Percentiles rank a stretch among this genome's conserved stretches.
These are phyloP conservation scores for Sarcophaga subvicina DNA, from an alignment of 2,888 invertebrate genomes.

Conservation along the genomic window DNA sequence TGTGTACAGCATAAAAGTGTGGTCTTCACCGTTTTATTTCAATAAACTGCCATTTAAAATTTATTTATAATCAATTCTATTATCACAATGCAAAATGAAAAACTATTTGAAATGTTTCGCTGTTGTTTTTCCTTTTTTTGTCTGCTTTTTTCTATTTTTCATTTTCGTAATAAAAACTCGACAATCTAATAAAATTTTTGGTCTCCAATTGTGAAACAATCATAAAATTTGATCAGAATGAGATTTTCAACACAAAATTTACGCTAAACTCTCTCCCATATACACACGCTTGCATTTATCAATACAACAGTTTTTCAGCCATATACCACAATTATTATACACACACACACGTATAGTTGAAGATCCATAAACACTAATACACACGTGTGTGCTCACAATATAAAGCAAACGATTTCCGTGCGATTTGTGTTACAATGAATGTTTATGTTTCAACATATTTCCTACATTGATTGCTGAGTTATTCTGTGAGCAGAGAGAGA, in stretches of 20 bases:
- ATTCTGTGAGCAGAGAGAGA: neutral
- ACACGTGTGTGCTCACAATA: constrained; percentile 2
- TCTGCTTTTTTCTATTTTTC: constrained; percentile 4
- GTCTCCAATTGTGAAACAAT: constrained; percentile 69
- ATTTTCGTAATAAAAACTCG: constrained; percentile 56
- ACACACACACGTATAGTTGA: neutral
- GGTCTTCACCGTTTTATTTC: neutral
- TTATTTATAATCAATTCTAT: constrained; percentile 22
- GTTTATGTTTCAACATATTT: constrained; percentile 53
- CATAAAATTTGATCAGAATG: constrained; percentile 69
- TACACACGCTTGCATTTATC: neutral
- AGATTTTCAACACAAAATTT: constrained; percentile 52
- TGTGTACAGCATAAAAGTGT: no score
- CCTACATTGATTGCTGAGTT: constrained; percentile 37
- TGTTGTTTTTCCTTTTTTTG: neutral
- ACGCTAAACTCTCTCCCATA: constrained; percentile 18
- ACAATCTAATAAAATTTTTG: constrained; percentile 68
- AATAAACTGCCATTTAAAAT: neutral
- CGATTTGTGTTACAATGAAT: constrained; percentile 56
- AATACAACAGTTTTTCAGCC: no score
- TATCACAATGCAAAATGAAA: constrained; percentile 35
- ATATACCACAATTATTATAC: neutral
- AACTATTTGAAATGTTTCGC: constrained; percentile 35
- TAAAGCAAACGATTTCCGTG: constrained; percentile 49
- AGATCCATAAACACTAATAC: neutral